Evolutionary conservation across 1,140 invertebrate species (phyloP).

Genomic region (Carposina sasakii): DNA sequence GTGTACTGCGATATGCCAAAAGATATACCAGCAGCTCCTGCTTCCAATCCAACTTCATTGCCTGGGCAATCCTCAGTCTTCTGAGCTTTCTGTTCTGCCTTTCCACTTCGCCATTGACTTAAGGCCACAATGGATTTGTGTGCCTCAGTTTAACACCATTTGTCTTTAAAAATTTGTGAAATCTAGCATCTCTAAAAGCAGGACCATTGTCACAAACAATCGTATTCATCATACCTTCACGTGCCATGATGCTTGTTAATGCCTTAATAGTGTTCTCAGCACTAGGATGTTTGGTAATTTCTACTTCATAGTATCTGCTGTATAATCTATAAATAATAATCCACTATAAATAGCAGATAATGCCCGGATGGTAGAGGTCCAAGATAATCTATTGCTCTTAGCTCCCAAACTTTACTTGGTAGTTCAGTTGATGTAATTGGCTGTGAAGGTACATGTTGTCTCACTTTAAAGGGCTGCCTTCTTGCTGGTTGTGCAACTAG

Average conservation of each 20-base stretch:
- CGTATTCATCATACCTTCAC: neutral
- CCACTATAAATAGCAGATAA: slow-evolving; percentile 18
- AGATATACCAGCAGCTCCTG: slow-evolving; percentile 25
- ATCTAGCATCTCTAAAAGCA: slow-evolving; percentile 22
- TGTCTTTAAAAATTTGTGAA: slow-evolving; percentile 17
- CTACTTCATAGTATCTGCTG: slow-evolving; percentile 16
- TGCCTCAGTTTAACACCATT: slow-evolving; percentile 24
- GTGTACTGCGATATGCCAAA: slow-evolving; percentile 33
- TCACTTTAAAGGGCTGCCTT: slow-evolving; percentile 23
- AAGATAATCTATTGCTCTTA: slow-evolving; percentile 23
- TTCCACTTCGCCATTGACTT: slow-evolving; percentile 29
- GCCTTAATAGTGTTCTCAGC: neutral
- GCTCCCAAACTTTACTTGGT: slow-evolving; percentile 20
- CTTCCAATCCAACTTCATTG: slow-evolving; percentile 20
- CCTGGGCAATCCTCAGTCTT: slow-evolving; percentile 25
- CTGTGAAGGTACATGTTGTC: slow-evolving; percentile 12
- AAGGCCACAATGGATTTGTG: slow-evolving; percentile 29
- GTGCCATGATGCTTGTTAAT: neutral
- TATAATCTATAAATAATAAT: too few species aligned
- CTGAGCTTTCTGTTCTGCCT: slow-evolving; percentile 4
- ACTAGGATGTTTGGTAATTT: slow-evolving; percentile 17
- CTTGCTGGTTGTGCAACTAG: slow-evolving; percentile 29
- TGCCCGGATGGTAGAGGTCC: slow-evolving; percentile 20
- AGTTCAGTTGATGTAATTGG: slow-evolving; percentile 19
- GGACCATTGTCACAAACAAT: slow-evolving; percentile 23